phyloP scores from a whole-genome alignment of 2,797 vertebrate species.

The Lemur catta region DNA sequence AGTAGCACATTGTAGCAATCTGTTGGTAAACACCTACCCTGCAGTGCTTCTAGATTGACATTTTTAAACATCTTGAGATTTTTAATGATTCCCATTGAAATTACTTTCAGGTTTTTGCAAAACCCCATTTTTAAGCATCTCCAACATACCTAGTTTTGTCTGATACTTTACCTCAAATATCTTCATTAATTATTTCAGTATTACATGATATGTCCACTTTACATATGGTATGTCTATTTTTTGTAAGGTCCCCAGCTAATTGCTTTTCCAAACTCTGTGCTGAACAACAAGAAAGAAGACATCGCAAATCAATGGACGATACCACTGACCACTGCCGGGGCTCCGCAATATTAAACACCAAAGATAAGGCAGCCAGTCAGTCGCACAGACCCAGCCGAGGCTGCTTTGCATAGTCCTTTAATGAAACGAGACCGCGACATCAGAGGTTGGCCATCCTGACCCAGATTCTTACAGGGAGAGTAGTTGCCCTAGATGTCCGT shows the following conservation, averaged over 20 bases:
- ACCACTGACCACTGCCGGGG: background rate
- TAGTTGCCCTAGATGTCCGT: conserved; percentile 65
- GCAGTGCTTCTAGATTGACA: conserved; percentile 10
- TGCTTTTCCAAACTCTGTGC: background rate
- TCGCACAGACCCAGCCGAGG: background rate
- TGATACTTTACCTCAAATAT: background rate
- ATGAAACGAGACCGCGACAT: conserved; percentile 63
- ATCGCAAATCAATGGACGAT: background rate
- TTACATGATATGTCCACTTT: conserved; percentile 22
- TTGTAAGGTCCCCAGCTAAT: background rate
- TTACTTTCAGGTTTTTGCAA: conserved; percentile 49
- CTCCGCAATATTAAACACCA: conserved; percentile 9
- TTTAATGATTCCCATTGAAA: conserved; percentile 46
- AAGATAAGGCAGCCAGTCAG: conserved; percentile 27
- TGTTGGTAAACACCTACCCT: background rate
- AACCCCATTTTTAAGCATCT: conserved; percentile 7
- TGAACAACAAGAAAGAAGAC: background rate
- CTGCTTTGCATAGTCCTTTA: conserved; percentile 63
- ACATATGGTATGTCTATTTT: background rate
- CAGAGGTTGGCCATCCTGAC: conserved; percentile 56
- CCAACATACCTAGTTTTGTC: background rate
- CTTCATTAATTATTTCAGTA: conserved; percentile 38
- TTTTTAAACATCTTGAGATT: conserved; percentile 29
- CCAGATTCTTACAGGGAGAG: conserved; percentile 60
- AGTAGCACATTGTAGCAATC: background rate